A percentile compares a stretch with the other conserved stretches of the same genome.
Conservation (phyloP, 2,113 vertebrate genomes). For the Sminthopsis crassicaudata region DNA sequence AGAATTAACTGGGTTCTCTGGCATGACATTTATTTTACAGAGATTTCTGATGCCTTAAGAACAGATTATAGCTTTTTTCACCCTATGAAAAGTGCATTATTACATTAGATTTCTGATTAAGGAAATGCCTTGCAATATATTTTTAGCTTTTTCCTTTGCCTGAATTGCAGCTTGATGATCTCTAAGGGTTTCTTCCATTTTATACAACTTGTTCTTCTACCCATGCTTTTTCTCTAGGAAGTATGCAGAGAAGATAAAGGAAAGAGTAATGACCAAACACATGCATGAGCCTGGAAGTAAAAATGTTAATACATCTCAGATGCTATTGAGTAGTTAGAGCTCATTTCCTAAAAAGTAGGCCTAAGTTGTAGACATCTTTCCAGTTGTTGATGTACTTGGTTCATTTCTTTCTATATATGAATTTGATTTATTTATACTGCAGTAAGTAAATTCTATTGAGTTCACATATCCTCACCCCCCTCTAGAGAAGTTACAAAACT, state of each 20-base stretch:
- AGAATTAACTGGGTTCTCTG: slow-evolving; percentile 42
- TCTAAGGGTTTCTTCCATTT: slow-evolving; percentile 40
- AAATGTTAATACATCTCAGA: slow-evolving; percentile 73
- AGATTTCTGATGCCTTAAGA: slow-evolving; percentile 48
- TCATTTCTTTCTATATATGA: slow-evolving; percentile 27
- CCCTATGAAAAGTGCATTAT: slow-evolving; percentile 34
- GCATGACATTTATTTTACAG: slow-evolving; percentile 62
- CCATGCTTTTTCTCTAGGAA: slow-evolving; percentile 11
- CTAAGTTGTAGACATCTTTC: slow-evolving; percentile 49
- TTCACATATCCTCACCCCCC: neutral
- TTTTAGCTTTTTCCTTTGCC: slow-evolving; percentile 46
- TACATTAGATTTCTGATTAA: neutral
- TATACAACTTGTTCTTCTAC: slow-evolving; percentile 46
- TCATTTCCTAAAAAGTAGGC: slow-evolving; percentile 16
- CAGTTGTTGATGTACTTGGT: neutral
- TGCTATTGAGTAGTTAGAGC: slow-evolving; percentile 47
- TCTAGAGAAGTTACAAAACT: neutral
- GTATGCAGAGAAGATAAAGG: slow-evolving; percentile 27
- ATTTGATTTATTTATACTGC: slow-evolving; percentile 15
- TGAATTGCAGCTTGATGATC: slow-evolving; percentile 58
- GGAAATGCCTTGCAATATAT: slow-evolving; percentile 36
- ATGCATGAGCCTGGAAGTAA: slow-evolving; percentile 53
- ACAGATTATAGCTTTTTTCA: slow-evolving; percentile 33
- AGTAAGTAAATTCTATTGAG: slow-evolving; percentile 26
- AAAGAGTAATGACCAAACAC: slow-evolving; percentile 46